These are phyloP conservation scores for Cyrtonyx montezumae DNA, from an alignment of 2,113 vertebrate genomes.

Conservation along the genomic window DNA sequence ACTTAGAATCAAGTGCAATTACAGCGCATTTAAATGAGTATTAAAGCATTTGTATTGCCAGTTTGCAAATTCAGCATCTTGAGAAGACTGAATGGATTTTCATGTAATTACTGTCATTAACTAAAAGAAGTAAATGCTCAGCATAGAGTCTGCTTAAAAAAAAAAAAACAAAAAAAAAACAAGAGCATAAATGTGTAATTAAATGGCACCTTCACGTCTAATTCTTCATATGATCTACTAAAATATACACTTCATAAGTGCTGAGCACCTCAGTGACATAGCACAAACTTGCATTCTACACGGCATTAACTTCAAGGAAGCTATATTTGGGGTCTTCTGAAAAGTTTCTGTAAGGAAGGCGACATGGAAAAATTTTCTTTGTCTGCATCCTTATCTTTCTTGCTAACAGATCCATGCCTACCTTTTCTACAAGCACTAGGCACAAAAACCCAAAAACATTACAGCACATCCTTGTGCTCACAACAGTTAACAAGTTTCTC, in stretches of 20 bases:
- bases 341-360: conserved; percentile 1
- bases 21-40: conserved; percentile 44
- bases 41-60: conserved; percentile 55
- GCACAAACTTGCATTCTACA: background rate
- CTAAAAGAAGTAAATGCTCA: conserved; percentile 21
- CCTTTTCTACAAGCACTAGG: background rate
- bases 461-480: background rate
- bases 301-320: background rate
- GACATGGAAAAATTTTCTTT: conserved; percentile 1
- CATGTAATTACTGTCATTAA: conserved; percentile 63
- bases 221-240: background rate
- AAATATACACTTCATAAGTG: conserved; percentile 5
- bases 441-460: background rate
- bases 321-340: background rate
- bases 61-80: conserved; percentile 63
- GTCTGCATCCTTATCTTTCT: background rate
- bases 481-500: background rate
- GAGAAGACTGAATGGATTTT: conserved; percentile 40
- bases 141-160: background rate
- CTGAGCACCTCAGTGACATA: background rate
- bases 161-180: background rate
- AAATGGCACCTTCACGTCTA: conserved; percentile 16
- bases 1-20: conserved; percentile 52
- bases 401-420: background rate
- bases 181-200: background rate